Base-by-base conservation (phyloP, 2,888 invertebrate species). In the Leptogaster cylindrica region DNA sequence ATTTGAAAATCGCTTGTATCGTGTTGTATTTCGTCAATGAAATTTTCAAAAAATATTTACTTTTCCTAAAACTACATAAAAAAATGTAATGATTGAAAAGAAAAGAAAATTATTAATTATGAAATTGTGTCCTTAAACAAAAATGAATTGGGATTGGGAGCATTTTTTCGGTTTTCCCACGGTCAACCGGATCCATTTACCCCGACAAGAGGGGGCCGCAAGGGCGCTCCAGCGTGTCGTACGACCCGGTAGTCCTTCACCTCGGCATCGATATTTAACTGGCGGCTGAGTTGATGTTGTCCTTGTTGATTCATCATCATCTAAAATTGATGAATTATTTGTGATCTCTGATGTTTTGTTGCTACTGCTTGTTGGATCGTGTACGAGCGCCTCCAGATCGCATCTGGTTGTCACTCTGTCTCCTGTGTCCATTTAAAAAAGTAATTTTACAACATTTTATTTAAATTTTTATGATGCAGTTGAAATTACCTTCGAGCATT, bases 141-240 rank as follows among this genome's bases (percentile, higher is more conserved):
- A 81, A 73, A 78, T 78, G 72, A 81, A 81, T 71, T 81, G 80
- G 52, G 81, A 77, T 68, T 77, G 77, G 73, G 75, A 73, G 74
- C 81, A 81, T 71, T 79, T 81, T 73, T 79, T 79, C 65, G 79
- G 80, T 72, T 79, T 75, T 1, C 78, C 80, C 0, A 84, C 77
- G 69, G 82, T 82, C 66, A 84, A 77, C 51, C 93, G 86, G 50
- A 90, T 82, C 94, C 94, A 95, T 78, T 93, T 92, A 36, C 94
- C 95, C 76, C 92, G 92, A 80, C 95, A 95, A 75, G 92, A 91
- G 1, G 91, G 90, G n/a, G 89, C 89, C 50, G 91, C 88, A 28
- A 94, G 84, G 31, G 93, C 92, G 74, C 90, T 90, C 89, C 91
- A 95, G 67, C 92, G 85, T 8, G 93, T 93, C 70, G 88, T 84